Evolutionary conservation across 1,140 invertebrate species (phyloP), one percentile per base, ranked within the genome.

Genomic region (Heterodera schachtii): DNA sequence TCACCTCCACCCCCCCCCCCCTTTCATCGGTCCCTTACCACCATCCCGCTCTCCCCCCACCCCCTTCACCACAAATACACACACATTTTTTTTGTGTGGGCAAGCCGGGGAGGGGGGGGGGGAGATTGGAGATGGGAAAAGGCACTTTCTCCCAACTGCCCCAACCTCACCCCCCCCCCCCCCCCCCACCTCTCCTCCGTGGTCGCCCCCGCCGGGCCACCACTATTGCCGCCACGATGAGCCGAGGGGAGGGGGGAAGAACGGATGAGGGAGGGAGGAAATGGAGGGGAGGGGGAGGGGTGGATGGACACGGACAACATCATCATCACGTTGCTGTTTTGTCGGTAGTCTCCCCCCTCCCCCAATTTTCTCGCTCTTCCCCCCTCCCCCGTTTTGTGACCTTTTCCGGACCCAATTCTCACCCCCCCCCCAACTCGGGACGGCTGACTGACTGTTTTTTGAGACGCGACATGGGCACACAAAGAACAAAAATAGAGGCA

Each of bases 141-240:
- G 69, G 69, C 69, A 71, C 69, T 71, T 71, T 71, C 69, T 46
- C 69, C 69, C 31, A 71, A 41, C 69, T 60, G 57, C 57, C 57
- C 57, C 57, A 60, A 60, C 57, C 57, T 19, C 49, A 8, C 5
- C 49, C 49, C 49, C n/a, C 67, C 67, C n/a, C 21, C 69, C 69
- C 69, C 69, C 31, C 69, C n/a, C 44, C 44, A 46, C 9, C 31
- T 46, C 69, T 46, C 69, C 31, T 71, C 69, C 31, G 69, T 60
- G 57, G 57, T 60, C 57, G 57, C 57, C 57, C 57, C 57, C 57
- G 57, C 57, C 57, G 9, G 57, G 16, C 57, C 57, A 60, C 57
- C 57, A 60, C 57, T 19, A 60, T 60, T 60, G 57, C 57, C 57
- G 57, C 57, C 57, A 60, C 57, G 57, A 60, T 60, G 57, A 60